These are phyloP conservation scores for Cyaniris semiargus DNA, from an alignment of 2,888 invertebrate genomes.

Conservation along the genomic window DNA sequence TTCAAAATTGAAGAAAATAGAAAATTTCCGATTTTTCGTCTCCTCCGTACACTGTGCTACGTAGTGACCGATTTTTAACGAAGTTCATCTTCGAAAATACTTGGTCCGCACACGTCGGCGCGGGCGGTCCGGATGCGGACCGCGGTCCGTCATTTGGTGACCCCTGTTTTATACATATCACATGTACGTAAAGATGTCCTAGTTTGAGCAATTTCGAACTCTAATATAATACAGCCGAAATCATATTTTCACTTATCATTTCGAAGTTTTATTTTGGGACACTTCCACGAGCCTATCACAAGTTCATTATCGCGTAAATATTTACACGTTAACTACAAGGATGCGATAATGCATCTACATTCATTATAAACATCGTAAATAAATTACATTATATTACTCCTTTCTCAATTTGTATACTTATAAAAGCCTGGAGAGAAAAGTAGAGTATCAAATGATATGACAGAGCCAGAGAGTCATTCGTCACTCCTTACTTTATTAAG, in stretches of 20 bases:
- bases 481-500: neutral
- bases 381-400: neutral
- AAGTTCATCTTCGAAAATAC: no score
- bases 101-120: no score
- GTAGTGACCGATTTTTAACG: no score
- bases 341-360: conserved; percentile 7
- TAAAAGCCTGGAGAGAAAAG: no score
- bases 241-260: neutral
- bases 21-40: no score
- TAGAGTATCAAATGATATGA: neutral
- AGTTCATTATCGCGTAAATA: conserved; percentile 33
- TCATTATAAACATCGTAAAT: neutral
- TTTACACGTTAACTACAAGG: conserved; percentile 9
- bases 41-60: no score
- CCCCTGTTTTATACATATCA: conserved; percentile 3
- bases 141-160: no score
- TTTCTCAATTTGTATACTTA: no score
- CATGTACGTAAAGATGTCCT: neutral
- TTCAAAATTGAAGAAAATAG: no score
- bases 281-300: conserved; percentile 14
- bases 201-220: neutral
- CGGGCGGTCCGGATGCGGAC: no score
- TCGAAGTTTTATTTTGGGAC: neutral
- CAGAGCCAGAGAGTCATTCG: neutral
- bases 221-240: neutral